A percentile compares a stretch with the other conserved stretches of the same genome.
These are phyloP conservation scores for Dermolepida albohirtum DNA, from an alignment of 2,888 invertebrate genomes.

Conservation along the genomic window DNA sequence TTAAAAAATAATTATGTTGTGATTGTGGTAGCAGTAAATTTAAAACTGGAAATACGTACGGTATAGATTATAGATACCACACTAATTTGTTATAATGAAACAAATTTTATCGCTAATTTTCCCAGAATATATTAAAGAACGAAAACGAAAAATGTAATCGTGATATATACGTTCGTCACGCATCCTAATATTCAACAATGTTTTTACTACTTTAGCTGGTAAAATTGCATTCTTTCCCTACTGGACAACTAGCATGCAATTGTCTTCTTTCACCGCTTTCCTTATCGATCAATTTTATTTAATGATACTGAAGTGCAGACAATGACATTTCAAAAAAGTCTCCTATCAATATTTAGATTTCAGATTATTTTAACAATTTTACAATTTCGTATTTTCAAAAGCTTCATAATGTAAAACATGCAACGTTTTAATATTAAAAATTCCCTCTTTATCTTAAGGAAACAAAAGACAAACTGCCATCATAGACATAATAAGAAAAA, in stretches of 20 bases:
- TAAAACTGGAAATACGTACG: constrained; percentile 27
- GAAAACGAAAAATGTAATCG: constrained; percentile 25
- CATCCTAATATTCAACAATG: constrained; percentile 23
- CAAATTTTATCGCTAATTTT: constrained; percentile 44
- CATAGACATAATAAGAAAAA: too few relatives aligned
- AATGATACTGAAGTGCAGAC: too few relatives aligned
- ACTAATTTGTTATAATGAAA: constrained; percentile 46
- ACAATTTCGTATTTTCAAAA: too few relatives aligned
- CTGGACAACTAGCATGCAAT: constrained; percentile 25
- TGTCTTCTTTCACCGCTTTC: constrained; percentile 15
- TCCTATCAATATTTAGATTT: too few relatives aligned
- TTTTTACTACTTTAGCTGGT: constrained; percentile 28
- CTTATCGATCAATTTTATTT: constrained; percentile 27
- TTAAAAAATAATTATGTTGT: constrained; percentile 25
- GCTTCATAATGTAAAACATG: too few relatives aligned
- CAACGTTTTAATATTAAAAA: too few relatives aligned
- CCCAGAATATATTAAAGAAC: constrained; percentile 44
- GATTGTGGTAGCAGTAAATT: constrained; percentile 34
- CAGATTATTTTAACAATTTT: too few relatives aligned
- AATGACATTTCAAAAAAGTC: too few relatives aligned
- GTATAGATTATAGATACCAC: constrained; percentile 40
- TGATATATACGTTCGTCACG: constrained; percentile 45
- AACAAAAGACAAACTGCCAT: too few relatives aligned
- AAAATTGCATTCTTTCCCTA: constrained; percentile 33
- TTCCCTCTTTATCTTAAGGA: too few relatives aligned